phyloP scores from a whole-genome alignment of 1,140 invertebrate genomes.

The Steinernema khuongi region DNA sequence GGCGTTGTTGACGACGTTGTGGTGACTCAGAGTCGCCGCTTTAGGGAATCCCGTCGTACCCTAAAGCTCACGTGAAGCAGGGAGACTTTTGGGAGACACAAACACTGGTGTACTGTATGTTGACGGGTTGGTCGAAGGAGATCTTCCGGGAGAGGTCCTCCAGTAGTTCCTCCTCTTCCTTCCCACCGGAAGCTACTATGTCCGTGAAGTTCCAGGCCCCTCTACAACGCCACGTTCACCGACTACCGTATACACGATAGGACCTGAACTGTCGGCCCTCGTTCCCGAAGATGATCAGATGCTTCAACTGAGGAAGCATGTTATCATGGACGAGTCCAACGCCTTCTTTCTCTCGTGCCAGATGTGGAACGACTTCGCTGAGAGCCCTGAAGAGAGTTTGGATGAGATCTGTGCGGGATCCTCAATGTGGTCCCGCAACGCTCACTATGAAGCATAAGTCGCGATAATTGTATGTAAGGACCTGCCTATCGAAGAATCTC shows the following conservation, averaged over 20 bases:
- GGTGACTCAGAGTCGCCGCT: constrained; percentile 75
- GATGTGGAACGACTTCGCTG: constrained; percentile 23
- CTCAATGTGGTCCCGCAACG: too few relatives aligned
- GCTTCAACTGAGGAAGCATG: constrained; percentile 41
- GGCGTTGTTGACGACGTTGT: constrained; percentile 80
- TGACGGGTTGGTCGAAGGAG: constrained; percentile 51
- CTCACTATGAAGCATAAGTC: too few relatives aligned
- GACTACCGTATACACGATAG: background rate
- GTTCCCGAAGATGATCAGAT: constrained; percentile 39
- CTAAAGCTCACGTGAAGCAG: constrained; percentile 53
- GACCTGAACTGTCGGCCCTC: constrained; percentile 22
- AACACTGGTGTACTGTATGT: constrained; percentile 42
- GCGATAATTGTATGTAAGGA: background rate
- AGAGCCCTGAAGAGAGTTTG: background rate
- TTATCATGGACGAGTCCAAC: constrained; percentile 27
- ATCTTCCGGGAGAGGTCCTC: constrained; percentile 59
- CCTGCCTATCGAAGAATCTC: background rate
- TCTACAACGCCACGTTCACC: constrained; percentile 21
- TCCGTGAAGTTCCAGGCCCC: constrained; percentile 42
- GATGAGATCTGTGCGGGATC: too few relatives aligned
- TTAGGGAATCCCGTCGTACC: constrained; percentile 81
- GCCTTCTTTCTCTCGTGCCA: constrained; percentile 30
- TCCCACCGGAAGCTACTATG: constrained; percentile 30
- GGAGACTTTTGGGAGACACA: background rate
- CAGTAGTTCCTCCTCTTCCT: constrained; percentile 58